Evolutionary conservation across 2,113 vertebrate species (phyloP).

Genomic region (Oceanites oceanicus): DNA sequence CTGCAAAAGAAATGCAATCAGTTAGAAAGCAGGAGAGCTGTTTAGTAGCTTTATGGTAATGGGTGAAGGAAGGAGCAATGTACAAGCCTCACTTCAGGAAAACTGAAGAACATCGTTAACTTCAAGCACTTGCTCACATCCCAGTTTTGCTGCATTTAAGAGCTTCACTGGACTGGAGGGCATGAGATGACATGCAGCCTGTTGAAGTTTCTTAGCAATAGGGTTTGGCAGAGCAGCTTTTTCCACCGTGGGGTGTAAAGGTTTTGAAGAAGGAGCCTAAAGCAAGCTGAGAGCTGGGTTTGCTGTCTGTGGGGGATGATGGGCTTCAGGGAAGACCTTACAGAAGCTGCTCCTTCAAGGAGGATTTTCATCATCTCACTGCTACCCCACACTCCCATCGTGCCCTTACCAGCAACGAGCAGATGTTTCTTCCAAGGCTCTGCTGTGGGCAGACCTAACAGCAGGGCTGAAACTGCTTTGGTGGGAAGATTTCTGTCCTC

Average conservation of each 20-base stretch:
- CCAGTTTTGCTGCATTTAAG: neutral
- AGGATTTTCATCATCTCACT: neutral
- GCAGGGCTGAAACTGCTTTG: neutral
- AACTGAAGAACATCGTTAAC: accelerated
- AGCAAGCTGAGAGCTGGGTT: neutral
- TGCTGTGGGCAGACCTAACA: neutral
- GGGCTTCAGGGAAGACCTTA: neutral
- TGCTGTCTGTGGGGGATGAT: neutral
- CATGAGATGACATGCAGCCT: neutral
- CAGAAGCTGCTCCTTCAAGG: neutral
- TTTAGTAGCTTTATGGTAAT: neutral
- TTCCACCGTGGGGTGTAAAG: neutral
- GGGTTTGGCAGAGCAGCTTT: neutral
- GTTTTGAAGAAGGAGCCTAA: neutral
- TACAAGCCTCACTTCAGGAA: neutral
- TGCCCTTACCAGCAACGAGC: neutral
- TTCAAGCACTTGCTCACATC: neutral
- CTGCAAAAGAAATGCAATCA: slow-evolving; percentile 59
- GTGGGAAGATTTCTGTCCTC: neutral
- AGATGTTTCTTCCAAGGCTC: neutral
- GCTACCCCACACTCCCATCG: accelerated
- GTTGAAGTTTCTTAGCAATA: neutral
- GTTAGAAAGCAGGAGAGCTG: neutral
- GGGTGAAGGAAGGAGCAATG: neutral
- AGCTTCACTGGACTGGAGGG: neutral